Conservation (phyloP, 2,888 invertebrate species). For the Odontocolon sp. region DNA sequence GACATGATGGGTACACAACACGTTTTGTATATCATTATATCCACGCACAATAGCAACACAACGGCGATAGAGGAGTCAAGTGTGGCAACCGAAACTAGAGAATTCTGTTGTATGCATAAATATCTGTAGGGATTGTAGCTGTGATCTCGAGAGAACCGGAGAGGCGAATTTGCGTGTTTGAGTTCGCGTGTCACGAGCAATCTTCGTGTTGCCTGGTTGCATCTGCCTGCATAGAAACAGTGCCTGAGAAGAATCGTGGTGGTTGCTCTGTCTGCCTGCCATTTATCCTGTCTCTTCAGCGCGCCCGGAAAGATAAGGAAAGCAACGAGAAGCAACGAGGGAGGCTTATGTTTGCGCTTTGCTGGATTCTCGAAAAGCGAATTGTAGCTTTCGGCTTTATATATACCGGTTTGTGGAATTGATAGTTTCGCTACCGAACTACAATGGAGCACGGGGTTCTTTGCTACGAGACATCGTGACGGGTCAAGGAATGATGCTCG, state of each 20-base stretch:
- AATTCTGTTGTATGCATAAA: no score
- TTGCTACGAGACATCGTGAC: neutral
- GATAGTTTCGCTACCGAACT: neutral
- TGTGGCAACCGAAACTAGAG: no score
- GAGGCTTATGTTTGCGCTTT: conserved; percentile 2
- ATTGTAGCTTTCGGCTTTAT: conserved; percentile 30
- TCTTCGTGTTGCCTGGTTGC: conserved; percentile 43
- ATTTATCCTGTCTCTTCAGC: conserved; percentile 41
- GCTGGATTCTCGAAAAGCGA: conserved; percentile 5
- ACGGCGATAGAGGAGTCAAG: no score
- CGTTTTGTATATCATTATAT: no score
- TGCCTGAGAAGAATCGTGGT: neutral
- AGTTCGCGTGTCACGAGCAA: conserved; percentile 57
- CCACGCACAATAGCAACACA: no score
- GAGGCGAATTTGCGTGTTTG: conserved; percentile 57
- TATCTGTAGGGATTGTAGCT: no score
- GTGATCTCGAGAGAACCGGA: conserved; percentile 20
- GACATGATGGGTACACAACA: no score
- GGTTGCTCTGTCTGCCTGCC: conserved; percentile 35
- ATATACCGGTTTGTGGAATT: neutral
- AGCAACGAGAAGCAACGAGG: neutral
- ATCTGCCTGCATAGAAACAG: conserved; percentile 26
- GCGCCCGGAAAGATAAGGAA: conserved; percentile 13
- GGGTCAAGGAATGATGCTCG: neutral
- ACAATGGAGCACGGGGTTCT: neutral